Percentiles rank a stretch among this genome's conserved stretches.
Conservation (phyloP, 2,797 vertebrate species). For the Anolis apletophallus region DNA sequence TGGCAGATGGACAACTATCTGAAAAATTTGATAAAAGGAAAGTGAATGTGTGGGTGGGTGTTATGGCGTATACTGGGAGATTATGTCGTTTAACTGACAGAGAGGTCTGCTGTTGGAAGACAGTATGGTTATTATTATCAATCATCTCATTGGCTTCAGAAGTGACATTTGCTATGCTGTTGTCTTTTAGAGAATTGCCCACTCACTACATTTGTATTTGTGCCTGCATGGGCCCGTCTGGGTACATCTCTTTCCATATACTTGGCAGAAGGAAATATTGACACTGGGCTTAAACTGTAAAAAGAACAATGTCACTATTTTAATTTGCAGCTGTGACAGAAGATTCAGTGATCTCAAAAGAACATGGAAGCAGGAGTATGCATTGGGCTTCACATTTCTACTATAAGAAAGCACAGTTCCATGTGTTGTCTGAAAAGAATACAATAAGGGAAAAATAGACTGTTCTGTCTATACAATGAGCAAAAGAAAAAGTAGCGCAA, state of each 20-base stretch:
- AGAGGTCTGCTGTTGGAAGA: conserved; percentile 10
- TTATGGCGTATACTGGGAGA: conserved; percentile 20
- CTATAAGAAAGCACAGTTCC: not conserved
- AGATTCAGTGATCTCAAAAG: not conserved
- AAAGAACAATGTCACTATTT: not conserved
- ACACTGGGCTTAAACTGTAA: not conserved
- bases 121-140: not conserved
- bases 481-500: too few species aligned
- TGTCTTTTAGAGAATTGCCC: conserved; percentile 6
- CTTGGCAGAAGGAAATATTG: not conserved
- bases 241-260: not conserved
- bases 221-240: not conserved
- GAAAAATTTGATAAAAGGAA: conserved; percentile 48
- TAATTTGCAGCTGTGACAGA: not conserved
- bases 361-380: not conserved
- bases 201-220: not conserved
- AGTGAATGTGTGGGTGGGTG: not conserved
- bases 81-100: conserved; percentile 20
- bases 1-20: conserved; percentile 60
- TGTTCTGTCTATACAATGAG: too few species aligned
- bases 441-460: too few species aligned
- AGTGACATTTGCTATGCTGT: not conserved
- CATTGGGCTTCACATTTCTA: not conserved
- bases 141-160: conserved; percentile 14
- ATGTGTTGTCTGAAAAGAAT: not conserved